These are phyloP conservation scores for Dermolepida albohirtum DNA, from an alignment of 2,888 invertebrate genomes.

Conservation along the genomic window DNA sequence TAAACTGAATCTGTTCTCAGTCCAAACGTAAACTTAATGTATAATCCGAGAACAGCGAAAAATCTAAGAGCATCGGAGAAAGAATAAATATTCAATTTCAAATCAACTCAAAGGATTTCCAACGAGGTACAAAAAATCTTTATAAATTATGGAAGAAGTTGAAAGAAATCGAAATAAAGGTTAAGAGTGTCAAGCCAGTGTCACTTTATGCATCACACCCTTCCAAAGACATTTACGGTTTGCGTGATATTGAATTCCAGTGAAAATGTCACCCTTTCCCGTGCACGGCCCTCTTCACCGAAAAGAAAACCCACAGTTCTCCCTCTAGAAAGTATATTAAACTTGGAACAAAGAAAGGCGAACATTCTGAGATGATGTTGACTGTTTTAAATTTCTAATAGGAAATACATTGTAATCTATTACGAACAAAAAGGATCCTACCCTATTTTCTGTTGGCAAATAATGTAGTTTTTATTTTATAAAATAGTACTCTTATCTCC, in stretches of 20 bases:
- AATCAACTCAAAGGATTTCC: conserved; percentile 36
- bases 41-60: conserved; percentile 22
- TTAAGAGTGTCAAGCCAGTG: conserved; percentile 49
- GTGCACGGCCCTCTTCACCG: conserved; percentile 42
- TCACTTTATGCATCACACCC: conserved; percentile 51
- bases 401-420: conserved; percentile 11
- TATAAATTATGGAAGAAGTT: conserved; percentile 43
- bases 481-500: too few relatives aligned
- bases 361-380: conserved; percentile 22
- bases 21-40: conserved; percentile 20
- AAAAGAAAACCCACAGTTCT: conserved; percentile 49
- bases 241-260: conserved; percentile 54
- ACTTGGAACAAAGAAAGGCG: conserved; percentile 45
- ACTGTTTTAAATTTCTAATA: conserved; percentile 36
- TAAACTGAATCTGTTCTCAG: neutral
- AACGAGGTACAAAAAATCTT: conserved; percentile 41
- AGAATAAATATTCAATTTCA: conserved; percentile 39
- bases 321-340: conserved; percentile 52
- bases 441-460: too few relatives aligned
- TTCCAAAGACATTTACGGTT: conserved; percentile 52
- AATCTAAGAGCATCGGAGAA: conserved; percentile 5
- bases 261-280: conserved; percentile 50
- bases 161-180: conserved; percentile 45
- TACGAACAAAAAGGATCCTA: neutral
- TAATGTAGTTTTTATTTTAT: too few relatives aligned